Percentiles rank a stretch among this genome's conserved stretches.
Evolutionary conservation across 2,113 vertebrate species (phyloP).

Genomic region (Nothoprocta pentlandii): DNA sequence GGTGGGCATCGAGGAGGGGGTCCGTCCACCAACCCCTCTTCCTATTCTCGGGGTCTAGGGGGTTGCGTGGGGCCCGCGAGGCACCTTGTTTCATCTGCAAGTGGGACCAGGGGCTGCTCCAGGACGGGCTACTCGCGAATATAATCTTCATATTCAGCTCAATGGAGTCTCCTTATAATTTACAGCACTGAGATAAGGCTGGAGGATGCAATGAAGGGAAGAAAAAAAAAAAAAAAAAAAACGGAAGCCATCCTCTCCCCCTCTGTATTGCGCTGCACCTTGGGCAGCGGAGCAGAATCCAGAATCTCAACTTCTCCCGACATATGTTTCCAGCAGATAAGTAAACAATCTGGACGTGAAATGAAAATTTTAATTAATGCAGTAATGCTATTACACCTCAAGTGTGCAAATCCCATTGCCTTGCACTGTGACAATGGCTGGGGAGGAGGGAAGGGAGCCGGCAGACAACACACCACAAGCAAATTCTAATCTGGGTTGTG

Average conservation of each 20-base stretch:
- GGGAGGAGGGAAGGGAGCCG: conserved; percentile 58
- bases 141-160: conserved; percentile 93
- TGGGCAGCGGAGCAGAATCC: conserved; percentile 97
- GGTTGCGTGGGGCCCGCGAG: neutral
- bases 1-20: neutral
- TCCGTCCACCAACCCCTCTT: neutral
- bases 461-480: conserved; percentile 76
- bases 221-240: conserved; percentile 75
- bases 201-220: conserved; percentile 91
- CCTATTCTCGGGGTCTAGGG: neutral
- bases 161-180: conserved; percentile 96
- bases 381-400: conserved; percentile 94
- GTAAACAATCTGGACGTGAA: conserved; percentile 99
- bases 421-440: conserved; percentile 85
- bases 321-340: conserved; percentile 99
- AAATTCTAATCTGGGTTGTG: conserved; percentile 80
- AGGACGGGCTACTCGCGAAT: conserved; percentile 81
- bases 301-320: conserved; percentile 95
- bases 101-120: conserved; percentile 87
- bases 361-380: conserved; percentile 99
- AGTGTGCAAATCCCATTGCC: conserved; percentile 92
- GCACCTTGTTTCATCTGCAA: conserved; percentile 86
- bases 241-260: conserved; percentile 79
- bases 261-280: conserved; percentile 91
- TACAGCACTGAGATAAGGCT: conserved; percentile 92